phyloP scores from a whole-genome alignment of 1,140 invertebrate species.

The Antheraea mylitta region DNA sequence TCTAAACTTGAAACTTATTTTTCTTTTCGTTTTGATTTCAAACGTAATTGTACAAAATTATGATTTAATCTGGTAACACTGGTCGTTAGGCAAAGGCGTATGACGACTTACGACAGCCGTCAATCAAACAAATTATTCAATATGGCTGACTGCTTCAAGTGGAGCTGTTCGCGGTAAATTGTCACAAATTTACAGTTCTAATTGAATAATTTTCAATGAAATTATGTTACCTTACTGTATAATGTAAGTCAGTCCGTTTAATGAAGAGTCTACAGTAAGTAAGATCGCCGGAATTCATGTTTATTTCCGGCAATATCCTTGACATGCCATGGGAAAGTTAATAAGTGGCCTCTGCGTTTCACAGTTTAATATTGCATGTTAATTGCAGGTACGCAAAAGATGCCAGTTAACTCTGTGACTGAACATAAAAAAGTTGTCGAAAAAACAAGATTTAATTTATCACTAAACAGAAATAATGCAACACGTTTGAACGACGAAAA shows the following conservation, averaged over 20 bases:
- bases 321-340: conserved; percentile 53
- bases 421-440: conserved; percentile 72
- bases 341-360: conserved; percentile 35
- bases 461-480: conserved; percentile 71
- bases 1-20: no score
- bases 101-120: conserved; percentile 30
- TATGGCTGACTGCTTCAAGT: conserved; percentile 54
- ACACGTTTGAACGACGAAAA: conserved; percentile 55
- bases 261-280: conserved; percentile 64
- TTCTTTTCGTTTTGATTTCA: no score
- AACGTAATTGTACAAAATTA: no score
- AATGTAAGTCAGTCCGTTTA: conserved; percentile 68
- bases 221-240: conserved; percentile 59
- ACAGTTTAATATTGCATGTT: conserved; percentile 29
- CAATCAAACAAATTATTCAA: conserved; percentile 43
- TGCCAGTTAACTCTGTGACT: conserved; percentile 71
- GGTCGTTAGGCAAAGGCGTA: neutral
- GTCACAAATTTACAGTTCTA: conserved; percentile 50
- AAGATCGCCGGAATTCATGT: conserved; percentile 28
- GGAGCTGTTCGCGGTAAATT: conserved; percentile 52
- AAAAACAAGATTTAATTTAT: conserved; percentile 67
- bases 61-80: neutral
- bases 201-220: conserved; percentile 42
- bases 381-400: conserved; percentile 76
- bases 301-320: conserved; percentile 45